phyloP scores from a whole-genome alignment of 2,797 vertebrate species.

The Ataeniobius toweri region DNA sequence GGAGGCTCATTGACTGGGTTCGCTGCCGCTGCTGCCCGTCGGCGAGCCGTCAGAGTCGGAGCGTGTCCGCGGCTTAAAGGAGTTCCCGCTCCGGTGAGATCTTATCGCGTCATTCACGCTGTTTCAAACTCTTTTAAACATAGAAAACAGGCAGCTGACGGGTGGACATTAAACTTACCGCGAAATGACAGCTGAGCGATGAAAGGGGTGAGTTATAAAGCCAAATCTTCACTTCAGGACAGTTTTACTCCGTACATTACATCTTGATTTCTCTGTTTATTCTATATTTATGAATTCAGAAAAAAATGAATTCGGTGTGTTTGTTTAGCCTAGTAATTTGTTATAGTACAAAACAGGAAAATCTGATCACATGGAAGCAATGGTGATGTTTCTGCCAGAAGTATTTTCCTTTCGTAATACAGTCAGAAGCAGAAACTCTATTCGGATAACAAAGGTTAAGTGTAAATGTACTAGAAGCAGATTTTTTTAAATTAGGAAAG shows the following conservation, averaged over 20 bases:
- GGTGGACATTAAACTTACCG: conserved; percentile 9
- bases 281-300: too few relatives aligned
- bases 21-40: not conserved
- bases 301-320: not conserved
- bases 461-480: too few relatives aligned
- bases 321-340: not conserved
- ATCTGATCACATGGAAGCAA: too few relatives aligned
- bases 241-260: not conserved
- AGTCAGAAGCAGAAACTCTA: too few relatives aligned
- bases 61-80: not conserved
- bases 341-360: not conserved
- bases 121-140: not conserved
- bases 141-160: not conserved
- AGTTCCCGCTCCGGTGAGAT: not conserved
- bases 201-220: conserved; percentile 32
- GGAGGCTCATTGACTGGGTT: not conserved
- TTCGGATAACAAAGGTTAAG: too few relatives aligned
- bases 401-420: too few relatives aligned
- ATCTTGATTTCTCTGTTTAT: too few relatives aligned
- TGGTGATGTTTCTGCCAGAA: too few relatives aligned
- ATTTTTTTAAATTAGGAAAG: too few relatives aligned
- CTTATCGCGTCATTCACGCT: not conserved
- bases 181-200: conserved; percentile 20
- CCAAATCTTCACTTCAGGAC: not conserved
- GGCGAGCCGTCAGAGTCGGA: not conserved